A percentile compares a stretch with the other conserved stretches of the same genome.
Conservation (phyloP, 92 coral and sea anemone species). For the Actinostola sp. region DNA sequence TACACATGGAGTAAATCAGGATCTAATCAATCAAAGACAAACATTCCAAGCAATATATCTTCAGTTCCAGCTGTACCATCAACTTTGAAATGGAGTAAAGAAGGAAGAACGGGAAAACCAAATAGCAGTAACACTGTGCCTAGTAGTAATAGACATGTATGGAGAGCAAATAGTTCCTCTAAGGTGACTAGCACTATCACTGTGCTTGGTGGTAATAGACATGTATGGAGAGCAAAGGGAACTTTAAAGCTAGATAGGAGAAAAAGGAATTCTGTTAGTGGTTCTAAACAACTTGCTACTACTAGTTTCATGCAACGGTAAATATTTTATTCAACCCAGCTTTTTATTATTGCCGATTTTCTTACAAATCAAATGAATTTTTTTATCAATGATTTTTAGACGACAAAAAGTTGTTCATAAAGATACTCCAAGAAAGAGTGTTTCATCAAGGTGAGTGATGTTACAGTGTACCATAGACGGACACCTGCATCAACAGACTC, state of each 20-base stretch:
- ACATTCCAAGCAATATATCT: background rate
- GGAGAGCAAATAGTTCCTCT: conserved; percentile 42
- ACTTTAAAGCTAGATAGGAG: conserved; percentile 48
- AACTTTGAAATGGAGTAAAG: conserved; percentile 52
- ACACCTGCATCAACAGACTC: no score
- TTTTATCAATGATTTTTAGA: conserved; percentile 27
- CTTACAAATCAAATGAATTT: background rate
- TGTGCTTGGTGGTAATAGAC: background rate
- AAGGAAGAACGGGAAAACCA: conserved; percentile 6
- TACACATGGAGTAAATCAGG: conserved; percentile 17
- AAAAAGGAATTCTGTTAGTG: conserved; percentile 11
- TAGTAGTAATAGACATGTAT: conserved; percentile 12
- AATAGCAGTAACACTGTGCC: background rate
- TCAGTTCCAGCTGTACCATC: conserved; percentile 8
- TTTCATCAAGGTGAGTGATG: conserved; percentile 67
- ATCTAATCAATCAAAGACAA: background rate
- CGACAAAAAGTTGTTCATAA: conserved; percentile 61
- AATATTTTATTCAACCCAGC: no score
- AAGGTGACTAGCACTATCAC: background rate
- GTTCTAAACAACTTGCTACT: conserved; percentile 5
- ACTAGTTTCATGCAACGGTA: conserved; percentile 53
- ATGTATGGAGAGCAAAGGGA: conserved; percentile 44
- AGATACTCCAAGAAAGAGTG: conserved; percentile 27
- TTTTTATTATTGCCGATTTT: background rate
- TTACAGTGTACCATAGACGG: no score